Evolutionary conservation across 2,888 invertebrate species (phyloP).

Genomic region (Catocala nupta): DNA sequence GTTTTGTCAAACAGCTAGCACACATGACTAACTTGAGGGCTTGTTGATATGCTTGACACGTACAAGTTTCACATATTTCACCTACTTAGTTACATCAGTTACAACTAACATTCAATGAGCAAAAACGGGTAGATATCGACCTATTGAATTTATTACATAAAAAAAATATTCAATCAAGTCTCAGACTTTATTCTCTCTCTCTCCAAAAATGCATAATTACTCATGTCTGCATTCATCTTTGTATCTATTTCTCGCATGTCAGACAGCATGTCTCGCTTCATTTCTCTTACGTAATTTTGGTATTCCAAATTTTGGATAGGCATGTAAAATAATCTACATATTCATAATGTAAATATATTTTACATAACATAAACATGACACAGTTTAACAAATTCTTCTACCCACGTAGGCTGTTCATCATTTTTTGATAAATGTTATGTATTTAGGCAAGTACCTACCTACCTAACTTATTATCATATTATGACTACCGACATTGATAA

Average conservation of each 20-base stretch:
- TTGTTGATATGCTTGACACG: slow-evolving; percentile 58
- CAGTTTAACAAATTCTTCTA: slow-evolving; percentile 18
- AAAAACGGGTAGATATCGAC: neutral
- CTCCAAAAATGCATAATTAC: no score
- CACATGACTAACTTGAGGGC: slow-evolving; percentile 43
- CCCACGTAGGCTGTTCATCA: slow-evolving; percentile 12
- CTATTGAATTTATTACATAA: no score
- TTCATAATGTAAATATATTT: slow-evolving; percentile 5
- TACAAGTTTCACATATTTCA: slow-evolving; percentile 49
- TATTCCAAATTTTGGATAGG: neutral
- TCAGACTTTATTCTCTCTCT: no score
- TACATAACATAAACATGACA: slow-evolving; percentile 13
- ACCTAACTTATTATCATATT: neutral
- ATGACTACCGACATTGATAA: neutral
- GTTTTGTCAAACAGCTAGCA: slow-evolving; percentile 40
- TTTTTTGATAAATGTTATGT: neutral
- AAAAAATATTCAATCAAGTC: no score
- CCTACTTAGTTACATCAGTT: slow-evolving; percentile 41
- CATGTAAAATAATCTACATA: slow-evolving; percentile 4
- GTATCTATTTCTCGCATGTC: neutral
- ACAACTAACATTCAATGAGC: neutral
- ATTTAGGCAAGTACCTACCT: neutral
- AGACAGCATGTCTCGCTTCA: slow-evolving; percentile 3
- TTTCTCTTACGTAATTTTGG: slow-evolving; percentile 8
- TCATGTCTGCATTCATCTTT: neutral